A percentile compares a stretch with the other conserved stretches of the same genome.
Conservation (phyloP, 2,888 invertebrate species). For the Carterocephalus palaemon region DNA sequence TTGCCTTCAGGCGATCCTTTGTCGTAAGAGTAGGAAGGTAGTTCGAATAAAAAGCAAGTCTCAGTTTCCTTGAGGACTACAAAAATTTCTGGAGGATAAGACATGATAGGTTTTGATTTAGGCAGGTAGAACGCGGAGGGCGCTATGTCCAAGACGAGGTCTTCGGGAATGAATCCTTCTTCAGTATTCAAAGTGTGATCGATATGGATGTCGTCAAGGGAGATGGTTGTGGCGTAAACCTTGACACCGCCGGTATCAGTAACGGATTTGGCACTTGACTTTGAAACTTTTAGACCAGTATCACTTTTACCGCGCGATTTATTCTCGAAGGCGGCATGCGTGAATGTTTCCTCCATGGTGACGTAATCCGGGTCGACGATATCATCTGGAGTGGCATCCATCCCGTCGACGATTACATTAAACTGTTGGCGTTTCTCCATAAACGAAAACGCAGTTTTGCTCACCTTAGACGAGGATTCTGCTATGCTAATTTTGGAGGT, state of each 20-base stretch:
- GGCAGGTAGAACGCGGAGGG: slow-evolving; percentile 68
- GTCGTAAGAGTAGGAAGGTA: slow-evolving; percentile 81
- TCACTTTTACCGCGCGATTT: slow-evolving; percentile 49
- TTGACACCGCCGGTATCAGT: slow-evolving; percentile 53
- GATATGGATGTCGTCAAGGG: slow-evolving; percentile 74
- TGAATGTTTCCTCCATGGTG: slow-evolving; percentile 53
- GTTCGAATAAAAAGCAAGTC: slow-evolving; percentile 81
- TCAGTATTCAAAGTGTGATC: slow-evolving; percentile 70
- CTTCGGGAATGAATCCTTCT: slow-evolving; percentile 47
- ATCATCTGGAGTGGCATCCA: slow-evolving; percentile 59
- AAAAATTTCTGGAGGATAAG: slow-evolving; percentile 78
- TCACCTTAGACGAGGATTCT: slow-evolving; percentile 36
- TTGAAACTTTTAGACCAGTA: slow-evolving; percentile 38
- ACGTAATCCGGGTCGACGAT: slow-evolving; percentile 48
- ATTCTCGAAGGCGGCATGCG: slow-evolving; percentile 60
- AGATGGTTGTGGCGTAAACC: slow-evolving; percentile 68
- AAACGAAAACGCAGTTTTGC: slow-evolving; percentile 41
- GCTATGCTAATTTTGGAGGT: slow-evolving; percentile 31
- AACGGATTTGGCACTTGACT: slow-evolving; percentile 39
- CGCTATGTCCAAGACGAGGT: slow-evolving; percentile 50
- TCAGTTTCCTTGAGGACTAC: slow-evolving; percentile 83
- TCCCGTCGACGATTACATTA: slow-evolving; percentile 43
- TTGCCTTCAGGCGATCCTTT: slow-evolving; percentile 79
- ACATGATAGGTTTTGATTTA: slow-evolving; percentile 47
- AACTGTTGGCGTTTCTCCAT: slow-evolving; percentile 53